These are phyloP conservation scores for Natrix natrix DNA, from an alignment of 2,797 vertebrate genomes.

Conservation along the genomic window DNA sequence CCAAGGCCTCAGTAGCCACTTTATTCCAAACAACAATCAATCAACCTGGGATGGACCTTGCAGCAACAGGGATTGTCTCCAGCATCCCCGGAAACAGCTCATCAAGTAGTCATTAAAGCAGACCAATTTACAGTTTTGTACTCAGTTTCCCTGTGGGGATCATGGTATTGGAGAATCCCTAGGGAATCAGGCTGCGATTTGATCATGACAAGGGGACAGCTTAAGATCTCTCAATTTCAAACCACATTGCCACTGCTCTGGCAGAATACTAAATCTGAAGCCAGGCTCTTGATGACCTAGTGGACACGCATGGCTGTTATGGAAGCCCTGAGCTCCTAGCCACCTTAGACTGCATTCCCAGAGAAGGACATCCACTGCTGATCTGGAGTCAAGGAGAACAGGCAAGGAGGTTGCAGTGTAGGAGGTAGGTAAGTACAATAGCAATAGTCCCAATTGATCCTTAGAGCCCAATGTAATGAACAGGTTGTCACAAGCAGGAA, in stretches of 20 bases:
- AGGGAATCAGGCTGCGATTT: neutral
- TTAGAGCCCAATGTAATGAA: too few species aligned
- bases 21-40: neutral
- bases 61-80: neutral
- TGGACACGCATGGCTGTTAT: neutral
- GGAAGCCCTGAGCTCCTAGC: neutral
- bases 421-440: too few species aligned
- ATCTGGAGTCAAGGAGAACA: too few species aligned
- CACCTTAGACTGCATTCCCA: too few species aligned
- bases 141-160: too few species aligned
- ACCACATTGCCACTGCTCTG: neutral
- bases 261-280: neutral
- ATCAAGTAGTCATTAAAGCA: too few species aligned
- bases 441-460: too few species aligned
- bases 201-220: neutral
- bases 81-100: too few species aligned
- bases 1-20: neutral
- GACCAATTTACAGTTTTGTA: too few species aligned
- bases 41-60: neutral
- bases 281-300: neutral
- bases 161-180: neutral
- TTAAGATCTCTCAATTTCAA: neutral
- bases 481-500: too few species aligned
- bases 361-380: too few species aligned
- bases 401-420: too few species aligned